Percentiles rank a stretch among this genome's conserved stretches.
phyloP scores from a whole-genome alignment of 2,888 invertebrate genomes.

The Chrysolina americana region DNA sequence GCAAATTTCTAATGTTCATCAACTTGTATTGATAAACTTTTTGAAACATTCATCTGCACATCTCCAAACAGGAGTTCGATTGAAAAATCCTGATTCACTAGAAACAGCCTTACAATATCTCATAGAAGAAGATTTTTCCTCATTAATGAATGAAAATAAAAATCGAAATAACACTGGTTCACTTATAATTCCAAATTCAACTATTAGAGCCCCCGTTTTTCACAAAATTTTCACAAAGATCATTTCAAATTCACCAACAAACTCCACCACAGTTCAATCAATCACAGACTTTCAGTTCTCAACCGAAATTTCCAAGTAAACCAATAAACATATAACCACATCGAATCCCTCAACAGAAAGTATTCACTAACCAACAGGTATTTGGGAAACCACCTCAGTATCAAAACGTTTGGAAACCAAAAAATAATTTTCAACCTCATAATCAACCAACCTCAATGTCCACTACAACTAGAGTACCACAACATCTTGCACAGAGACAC shows the following conservation, averaged over 20 bases:
- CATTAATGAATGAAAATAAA: not conserved
- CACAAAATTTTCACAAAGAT: not conserved
- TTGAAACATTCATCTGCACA: not conserved
- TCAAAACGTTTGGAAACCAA: not conserved
- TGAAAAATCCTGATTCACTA: not conserved
- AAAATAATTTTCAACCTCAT: not conserved
- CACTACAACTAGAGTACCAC: not conserved
- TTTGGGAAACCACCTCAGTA: not conserved
- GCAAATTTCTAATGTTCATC: not conserved
- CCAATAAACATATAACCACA: not conserved
- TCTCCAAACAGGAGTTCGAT: not conserved
- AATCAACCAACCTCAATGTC: not conserved
- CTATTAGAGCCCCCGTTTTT: not conserved
- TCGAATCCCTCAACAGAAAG: not conserved
- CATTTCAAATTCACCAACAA: not conserved
- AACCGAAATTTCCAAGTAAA: not conserved
- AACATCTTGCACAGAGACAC: not conserved
- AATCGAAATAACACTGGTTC: not conserved
- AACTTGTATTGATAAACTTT: not conserved
- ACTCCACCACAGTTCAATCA: not conserved
- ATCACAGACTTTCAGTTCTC: not conserved
- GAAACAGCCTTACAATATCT: not conserved
- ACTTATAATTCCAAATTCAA: not conserved
- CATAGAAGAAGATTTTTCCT: not conserved
- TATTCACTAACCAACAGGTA: not conserved